Evolutionary conservation across 2,888 invertebrate genomes (phyloP), one percentile per base, ranked within the genome.

Genomic region (Anoncus sp.): DNA sequence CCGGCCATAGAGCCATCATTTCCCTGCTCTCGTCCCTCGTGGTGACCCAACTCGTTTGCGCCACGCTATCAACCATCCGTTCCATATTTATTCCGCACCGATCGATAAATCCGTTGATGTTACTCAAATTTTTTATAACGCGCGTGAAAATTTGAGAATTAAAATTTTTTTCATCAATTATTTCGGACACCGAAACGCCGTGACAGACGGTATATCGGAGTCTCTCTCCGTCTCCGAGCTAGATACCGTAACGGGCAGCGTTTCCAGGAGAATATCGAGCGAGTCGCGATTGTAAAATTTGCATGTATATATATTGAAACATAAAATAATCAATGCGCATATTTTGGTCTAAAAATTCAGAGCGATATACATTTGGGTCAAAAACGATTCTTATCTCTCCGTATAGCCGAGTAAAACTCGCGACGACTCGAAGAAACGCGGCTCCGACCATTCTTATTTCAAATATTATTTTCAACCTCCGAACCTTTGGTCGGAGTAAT

Each of bases 1-100:
- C 97, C 87, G 97, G 97, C 93, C 97, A 97, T 81, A 96, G 92
- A 63, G 96, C 95, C 96, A 97, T 96, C 92, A 98, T 96, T 90
- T 97, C 96, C 86, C 96, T 93, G 90, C 95, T 95, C 92, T 97
- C 97, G 92, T 97, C 97, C 92, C 96, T 96, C 78, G 94, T 94
- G 60, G 94, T 93, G 85, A 94, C 93, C 87, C 93, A 93, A 81
- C 93, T 93, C 81, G 94, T 93, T 78, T 90, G 88, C 4, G 85
- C 82, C 55, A 82, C 82, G 10, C 84, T 87, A 73, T 88, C 86
- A 20, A 83, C 83, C 74, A 67, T 78, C 16, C 85, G 85, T 3
- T 59, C 51, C 40, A 31, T 55, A 20, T 51, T 67, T 43, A 65
- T 43, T 27, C 85, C 84, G 67, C 24, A 24, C 6, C n/a, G n/a